Evolutionary conservation across 92 coral and sea anemone species (phyloP).

Genomic region (Phenganax subtilis): DNA sequence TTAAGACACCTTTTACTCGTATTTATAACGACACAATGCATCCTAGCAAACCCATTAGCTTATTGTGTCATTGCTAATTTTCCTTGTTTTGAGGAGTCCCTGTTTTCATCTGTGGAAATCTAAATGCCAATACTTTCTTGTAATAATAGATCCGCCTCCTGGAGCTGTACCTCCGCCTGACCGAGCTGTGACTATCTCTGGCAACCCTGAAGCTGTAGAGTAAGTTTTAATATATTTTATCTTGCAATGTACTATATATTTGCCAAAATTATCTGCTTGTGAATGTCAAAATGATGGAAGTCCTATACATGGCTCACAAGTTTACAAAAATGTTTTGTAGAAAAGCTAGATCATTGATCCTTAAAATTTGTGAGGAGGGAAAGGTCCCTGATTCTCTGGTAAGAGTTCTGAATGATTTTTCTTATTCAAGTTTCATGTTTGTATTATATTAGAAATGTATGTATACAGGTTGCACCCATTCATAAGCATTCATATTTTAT

Average conservation of each 20-base stretch:
- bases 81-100: too few species aligned
- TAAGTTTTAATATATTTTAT: constrained; percentile 44
- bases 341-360: constrained; percentile 76
- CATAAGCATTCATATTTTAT: too few species aligned
- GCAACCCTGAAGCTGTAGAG: constrained; percentile 88
- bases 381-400: constrained; percentile 97
- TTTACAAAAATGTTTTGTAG: constrained; percentile 34
- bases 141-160: constrained; percentile 79
- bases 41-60: too few species aligned
- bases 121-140: neutral
- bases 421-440: neutral
- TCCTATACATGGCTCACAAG: too few species aligned
- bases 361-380: constrained; percentile 88
- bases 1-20: too few species aligned
- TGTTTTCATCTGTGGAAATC: too few species aligned
- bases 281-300: too few species aligned
- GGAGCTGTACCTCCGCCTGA: constrained; percentile 84
- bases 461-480: too few species aligned
- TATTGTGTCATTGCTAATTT: too few species aligned
- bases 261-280: neutral
- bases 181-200: constrained; percentile 80
- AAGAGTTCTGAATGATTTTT: constrained; percentile 14
- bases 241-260: too few species aligned
- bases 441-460: neutral
- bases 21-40: too few species aligned